phyloP scores from a whole-genome alignment of 1,140 invertebrate genomes.

The Ceratina calcarata region DNA sequence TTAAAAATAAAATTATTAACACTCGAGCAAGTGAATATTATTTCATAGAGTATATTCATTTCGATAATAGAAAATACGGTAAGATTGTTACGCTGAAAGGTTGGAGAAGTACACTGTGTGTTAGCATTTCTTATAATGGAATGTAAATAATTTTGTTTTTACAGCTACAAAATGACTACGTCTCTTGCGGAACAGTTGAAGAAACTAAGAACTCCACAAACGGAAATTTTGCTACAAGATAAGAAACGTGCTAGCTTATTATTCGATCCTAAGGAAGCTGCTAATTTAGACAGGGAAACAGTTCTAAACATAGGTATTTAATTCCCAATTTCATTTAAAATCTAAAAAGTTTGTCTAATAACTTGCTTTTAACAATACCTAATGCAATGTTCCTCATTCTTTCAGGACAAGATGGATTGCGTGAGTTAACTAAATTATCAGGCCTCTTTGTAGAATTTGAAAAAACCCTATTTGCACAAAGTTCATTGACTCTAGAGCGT shows the following conservation, averaged over 20 bases:
- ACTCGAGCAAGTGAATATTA: too few relatives aligned
- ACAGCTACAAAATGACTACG: constrained; percentile 81
- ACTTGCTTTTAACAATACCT: constrained; percentile 18
- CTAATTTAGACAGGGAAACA: constrained; percentile 89
- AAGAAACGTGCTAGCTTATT: constrained; percentile 90
- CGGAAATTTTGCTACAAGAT: constrained; percentile 84
- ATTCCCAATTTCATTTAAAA: not conserved
- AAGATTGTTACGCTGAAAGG: not conserved
- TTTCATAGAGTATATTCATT: too few relatives aligned
- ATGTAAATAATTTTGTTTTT: constrained; percentile 2
- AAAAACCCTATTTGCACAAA: constrained; percentile 87
- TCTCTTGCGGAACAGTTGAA: constrained; percentile 92
- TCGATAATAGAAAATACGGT: constrained; percentile 9
- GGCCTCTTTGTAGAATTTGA: constrained; percentile 87
- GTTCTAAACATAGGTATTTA: constrained; percentile 90
- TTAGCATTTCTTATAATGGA: too few relatives aligned
- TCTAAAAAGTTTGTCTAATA: constrained; percentile 12
- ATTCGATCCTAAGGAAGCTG: constrained; percentile 94
- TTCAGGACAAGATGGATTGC: constrained; percentile 86
- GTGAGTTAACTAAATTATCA: constrained; percentile 89
- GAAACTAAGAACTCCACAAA: constrained; percentile 89
- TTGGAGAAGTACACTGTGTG: not conserved
- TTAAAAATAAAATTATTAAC: too few relatives aligned
- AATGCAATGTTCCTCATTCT: constrained; percentile 23
- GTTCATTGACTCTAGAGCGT: constrained; percentile 89